Evolutionary conservation across 2,888 invertebrate genomes (phyloP).

Genomic region (Minunthozetes semirufus): DNA sequence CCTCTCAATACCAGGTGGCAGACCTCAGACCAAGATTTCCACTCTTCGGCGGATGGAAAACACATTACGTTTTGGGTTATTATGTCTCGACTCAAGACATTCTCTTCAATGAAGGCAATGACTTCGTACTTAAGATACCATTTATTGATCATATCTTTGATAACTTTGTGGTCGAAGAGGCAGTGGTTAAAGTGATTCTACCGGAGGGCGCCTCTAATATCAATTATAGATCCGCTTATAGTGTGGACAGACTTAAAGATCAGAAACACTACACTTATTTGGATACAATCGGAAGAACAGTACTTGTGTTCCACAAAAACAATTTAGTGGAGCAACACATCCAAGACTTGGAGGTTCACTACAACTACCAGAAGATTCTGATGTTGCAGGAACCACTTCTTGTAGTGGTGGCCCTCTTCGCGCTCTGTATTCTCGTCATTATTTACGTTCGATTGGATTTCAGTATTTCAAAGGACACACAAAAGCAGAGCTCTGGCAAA

Average conservation of each 20-base stretch:
- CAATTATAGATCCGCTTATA: conserved; percentile 71
- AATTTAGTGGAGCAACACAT: conserved; percentile 95
- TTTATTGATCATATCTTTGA: conserved; percentile 94
- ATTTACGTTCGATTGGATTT: conserved; percentile 66
- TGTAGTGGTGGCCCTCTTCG: conserved; percentile 76
- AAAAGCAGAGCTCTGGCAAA: conserved; percentile 50
- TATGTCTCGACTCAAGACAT: conserved; percentile 97
- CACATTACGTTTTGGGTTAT: conserved; percentile 91
- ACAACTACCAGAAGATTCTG: conserved; percentile 73
- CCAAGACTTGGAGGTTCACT: conserved; percentile 81
- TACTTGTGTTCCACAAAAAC: conserved; percentile 67
- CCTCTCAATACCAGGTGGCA: conserved; percentile 86
- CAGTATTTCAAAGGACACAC: conserved; percentile 48
- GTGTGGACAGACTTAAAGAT: conserved; percentile 66
- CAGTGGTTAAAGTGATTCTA: conserved; percentile 77
- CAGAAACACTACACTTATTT: conserved; percentile 82
- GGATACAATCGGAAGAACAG: conserved; percentile 86
- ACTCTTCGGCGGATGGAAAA: conserved; percentile 97
- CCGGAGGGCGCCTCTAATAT: conserved; percentile 81
- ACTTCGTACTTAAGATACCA: conserved; percentile 81
- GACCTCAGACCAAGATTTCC: conserved; percentile 96
- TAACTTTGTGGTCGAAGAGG: conserved; percentile 88
- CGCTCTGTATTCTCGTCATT: conserved; percentile 83
- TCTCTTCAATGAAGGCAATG: conserved; percentile 66
- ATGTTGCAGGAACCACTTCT: conserved; percentile 90